Conservation (phyloP, 2,113 vertebrate genomes). For the Propithecus coquereli region DNA sequence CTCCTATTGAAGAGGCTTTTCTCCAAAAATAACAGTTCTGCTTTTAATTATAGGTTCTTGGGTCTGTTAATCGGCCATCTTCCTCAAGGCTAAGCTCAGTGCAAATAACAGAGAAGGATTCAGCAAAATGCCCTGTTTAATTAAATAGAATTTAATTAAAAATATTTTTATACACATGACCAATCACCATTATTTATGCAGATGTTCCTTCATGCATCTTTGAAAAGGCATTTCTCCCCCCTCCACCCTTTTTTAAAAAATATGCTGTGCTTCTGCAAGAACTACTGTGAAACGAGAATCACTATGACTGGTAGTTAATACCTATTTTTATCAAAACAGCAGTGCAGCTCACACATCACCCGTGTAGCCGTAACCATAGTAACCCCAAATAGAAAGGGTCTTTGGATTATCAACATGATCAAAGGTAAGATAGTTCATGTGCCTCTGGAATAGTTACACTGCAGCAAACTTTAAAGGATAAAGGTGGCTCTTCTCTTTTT, state of each 20-base stretch:
- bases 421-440: conserved; percentile 72
- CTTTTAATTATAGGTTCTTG: conserved; percentile 71
- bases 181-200: conserved; percentile 68
- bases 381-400: conserved; percentile 80
- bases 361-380: conserved; percentile 80
- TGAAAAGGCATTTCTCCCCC: not conserved
- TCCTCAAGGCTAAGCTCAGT: conserved; percentile 67
- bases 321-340: conserved; percentile 80
- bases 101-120: conserved; percentile 58
- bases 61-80: conserved; percentile 70
- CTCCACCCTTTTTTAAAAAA: not conserved
- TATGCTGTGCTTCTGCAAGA: conserved; percentile 27
- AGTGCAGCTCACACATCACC: conserved; percentile 63
- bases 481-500: conserved; percentile 12
- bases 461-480: conserved; percentile 57
- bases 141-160: conserved; percentile 77
- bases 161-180: conserved; percentile 75
- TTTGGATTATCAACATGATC: conserved; percentile 73
- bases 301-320: conserved; percentile 75
- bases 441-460: conserved; percentile 70
- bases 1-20: conserved; percentile 59
- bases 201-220: conserved; percentile 30
- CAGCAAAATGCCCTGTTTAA: conserved; percentile 65
- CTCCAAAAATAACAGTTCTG: conserved; percentile 76
- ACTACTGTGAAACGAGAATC: conserved; percentile 51